Base-by-base conservation (phyloP, 2,113 vertebrate genomes). In the Nothobranchius furzeri region DNA sequence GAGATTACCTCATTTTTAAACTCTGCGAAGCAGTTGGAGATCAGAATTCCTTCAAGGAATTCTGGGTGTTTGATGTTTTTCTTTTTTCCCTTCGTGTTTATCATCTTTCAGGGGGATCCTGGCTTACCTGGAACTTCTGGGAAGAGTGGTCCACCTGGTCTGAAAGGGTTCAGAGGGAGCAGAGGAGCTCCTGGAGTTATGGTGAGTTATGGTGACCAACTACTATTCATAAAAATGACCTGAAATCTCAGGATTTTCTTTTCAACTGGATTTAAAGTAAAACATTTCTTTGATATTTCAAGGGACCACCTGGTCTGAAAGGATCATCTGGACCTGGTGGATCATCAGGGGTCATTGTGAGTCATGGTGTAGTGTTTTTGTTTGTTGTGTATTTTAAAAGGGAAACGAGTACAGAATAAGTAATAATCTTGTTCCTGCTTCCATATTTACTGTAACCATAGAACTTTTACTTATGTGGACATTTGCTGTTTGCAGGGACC, bases 221-320 rank as follows among this genome's bases (percentile, higher is more conserved):
- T 15, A 7, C 46, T 49, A 1, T n/a, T 14, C 48, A 50, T 20
- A 20, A 10, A 50, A 17, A 9, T 7, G 0, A 8, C 0, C 25
- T 56, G 12, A 12, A 37, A 40, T 45, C 2, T 49, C 14, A n/a
- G 30, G 36, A 17, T 53, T 54, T 57, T 42, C 1, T 17, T 30
- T 60, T 42, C 58, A 58, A 58, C 7, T 47, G 17, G 5, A 8
- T 40, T 20, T 43, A 11, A 12, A 20, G 30, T 56, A 14, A 17
- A 71, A 46, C 20, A 68, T 12, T 0, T 70, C 6, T 82, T 24
- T 73, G 13, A 66, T 81, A 47, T 55, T 79, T 57, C 1, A 68
- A 99, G 98, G 98, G 98, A 3, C 86, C 95, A 25, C 88, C 94
- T 3, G 98, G 98, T 46, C 78, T 98, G 81, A 99, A 99, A 93